phyloP scores from a whole-genome alignment of 2,888 invertebrate species.

The Pilophorus perplexus region DNA sequence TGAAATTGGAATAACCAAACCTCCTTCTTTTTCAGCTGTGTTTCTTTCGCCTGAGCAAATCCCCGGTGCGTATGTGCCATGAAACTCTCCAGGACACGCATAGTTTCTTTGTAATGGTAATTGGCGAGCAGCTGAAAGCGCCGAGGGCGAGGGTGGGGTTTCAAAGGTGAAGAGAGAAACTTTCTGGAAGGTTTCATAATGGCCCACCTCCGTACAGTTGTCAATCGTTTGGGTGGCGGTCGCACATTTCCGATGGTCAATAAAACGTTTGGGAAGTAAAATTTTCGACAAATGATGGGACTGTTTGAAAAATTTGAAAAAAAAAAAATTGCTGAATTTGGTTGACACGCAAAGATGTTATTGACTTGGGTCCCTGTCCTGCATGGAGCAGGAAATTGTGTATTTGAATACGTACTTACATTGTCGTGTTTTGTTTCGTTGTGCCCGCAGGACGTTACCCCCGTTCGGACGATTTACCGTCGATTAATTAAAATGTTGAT shows the following conservation, averaged over 20 bases:
- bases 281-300: too few species aligned
- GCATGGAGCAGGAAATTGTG: too few species aligned
- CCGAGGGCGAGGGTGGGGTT: not conserved
- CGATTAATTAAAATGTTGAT: conserved; percentile 17
- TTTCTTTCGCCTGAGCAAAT: not conserved
- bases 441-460: not conserved
- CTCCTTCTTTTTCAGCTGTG: not conserved
- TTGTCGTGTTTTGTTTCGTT: too few species aligned
- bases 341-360: too few species aligned
- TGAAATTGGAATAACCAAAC: conserved; percentile 19
- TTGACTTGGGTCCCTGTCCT: too few species aligned
- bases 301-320: not conserved
- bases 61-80: conserved; percentile 2
- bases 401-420: too few species aligned
- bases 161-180: conserved; percentile 28
- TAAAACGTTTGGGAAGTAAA: not conserved
- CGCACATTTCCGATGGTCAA: not conserved
- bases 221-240: not conserved
- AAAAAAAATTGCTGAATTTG: not conserved
- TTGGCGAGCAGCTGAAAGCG: conserved; percentile 22
- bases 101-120: conserved; percentile 24
- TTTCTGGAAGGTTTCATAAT: not conserved
- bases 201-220: conserved; percentile 4
- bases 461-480: not conserved
- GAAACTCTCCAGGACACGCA: conserved; percentile 21